Evolutionary conservation across 2,797 vertebrate species (phyloP).

Genomic region (Eulemur coronatus): DNA sequence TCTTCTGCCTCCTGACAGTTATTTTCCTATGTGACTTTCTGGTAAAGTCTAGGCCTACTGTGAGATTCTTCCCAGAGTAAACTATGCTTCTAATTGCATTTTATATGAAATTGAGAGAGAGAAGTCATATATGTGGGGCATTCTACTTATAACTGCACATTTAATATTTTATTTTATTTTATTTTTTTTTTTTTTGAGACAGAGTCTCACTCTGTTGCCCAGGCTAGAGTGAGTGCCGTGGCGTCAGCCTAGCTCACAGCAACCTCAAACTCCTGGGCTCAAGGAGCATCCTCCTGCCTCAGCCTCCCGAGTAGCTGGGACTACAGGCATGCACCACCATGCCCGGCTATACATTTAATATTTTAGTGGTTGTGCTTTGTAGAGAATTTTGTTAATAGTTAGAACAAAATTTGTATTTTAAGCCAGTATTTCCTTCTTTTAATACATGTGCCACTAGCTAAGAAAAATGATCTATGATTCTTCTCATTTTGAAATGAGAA

Average conservation of each 20-base stretch:
- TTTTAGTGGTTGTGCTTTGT: not conserved
- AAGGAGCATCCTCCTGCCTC: no score
- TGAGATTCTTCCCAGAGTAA: not conserved
- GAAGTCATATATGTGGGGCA: not conserved
- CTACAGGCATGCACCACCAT: no score
- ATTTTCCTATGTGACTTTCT: not conserved
- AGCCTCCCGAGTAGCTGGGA: no score
- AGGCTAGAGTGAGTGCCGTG: no score
- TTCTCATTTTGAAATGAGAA: constrained; percentile 59
- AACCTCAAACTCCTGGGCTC: no score
- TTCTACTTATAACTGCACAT: not conserved
- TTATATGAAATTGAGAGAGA: not conserved
- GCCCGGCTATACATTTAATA: not conserved
- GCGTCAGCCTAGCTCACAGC: no score
- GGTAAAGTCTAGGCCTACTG: not conserved
- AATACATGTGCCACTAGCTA: not conserved
- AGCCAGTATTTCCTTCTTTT: constrained; percentile 19
- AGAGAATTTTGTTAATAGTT: constrained; percentile 38
- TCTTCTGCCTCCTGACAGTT: not conserved
- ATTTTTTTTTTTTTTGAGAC: no score
- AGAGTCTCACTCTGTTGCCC: no score
- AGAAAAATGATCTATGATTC: constrained; percentile 38
- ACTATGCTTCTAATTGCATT: not conserved
- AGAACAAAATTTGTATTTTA: constrained; percentile 48
- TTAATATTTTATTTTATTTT: constrained; percentile 35